Conservation (phyloP, 2,888 invertebrate genomes). For the Melanostoma scalare region DNA sequence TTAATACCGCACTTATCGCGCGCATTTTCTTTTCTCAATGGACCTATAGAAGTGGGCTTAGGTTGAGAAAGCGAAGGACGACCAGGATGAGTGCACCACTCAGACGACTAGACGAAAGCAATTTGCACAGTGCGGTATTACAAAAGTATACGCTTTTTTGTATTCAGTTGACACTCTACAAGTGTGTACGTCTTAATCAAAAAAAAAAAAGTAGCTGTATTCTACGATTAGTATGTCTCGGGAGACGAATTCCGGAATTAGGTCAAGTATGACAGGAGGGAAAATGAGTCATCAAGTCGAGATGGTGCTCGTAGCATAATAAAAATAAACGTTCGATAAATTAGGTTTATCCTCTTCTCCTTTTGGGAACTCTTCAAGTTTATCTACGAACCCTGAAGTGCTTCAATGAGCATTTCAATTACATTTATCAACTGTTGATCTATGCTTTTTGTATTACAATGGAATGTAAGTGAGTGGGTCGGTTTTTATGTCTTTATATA, state of each 20-base stretch:
- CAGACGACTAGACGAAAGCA: constrained; percentile 66
- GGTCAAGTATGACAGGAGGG: too few relatives aligned
- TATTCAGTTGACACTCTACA: constrained; percentile 18
- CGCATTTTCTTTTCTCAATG: constrained; percentile 34
- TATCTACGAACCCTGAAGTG: too few relatives aligned
- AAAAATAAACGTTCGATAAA: too few relatives aligned
- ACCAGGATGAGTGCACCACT: constrained; percentile 48
- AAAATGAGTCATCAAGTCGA: too few relatives aligned
- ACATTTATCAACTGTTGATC: too few relatives aligned
- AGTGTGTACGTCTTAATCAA: constrained; percentile 5
- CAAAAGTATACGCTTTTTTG: constrained; percentile 51
- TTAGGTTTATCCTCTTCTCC: too few relatives aligned
- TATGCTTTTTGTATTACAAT: too few relatives aligned
- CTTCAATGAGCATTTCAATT: too few relatives aligned
- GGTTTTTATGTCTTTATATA: too few relatives aligned
- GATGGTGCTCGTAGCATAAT: too few relatives aligned
- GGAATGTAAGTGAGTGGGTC: too few relatives aligned
- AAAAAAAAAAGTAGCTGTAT: constrained; percentile 14
- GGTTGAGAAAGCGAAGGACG: constrained; percentile 27
- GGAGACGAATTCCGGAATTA: constrained; percentile 5
- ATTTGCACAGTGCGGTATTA: constrained; percentile 45
- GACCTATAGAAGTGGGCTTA: constrained; percentile 15
- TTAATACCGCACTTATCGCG: constrained; percentile 45
- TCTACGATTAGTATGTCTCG: constrained; percentile 27
- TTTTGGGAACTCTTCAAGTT: too few relatives aligned